phyloP scores from a whole-genome alignment of 2,888 invertebrate species.

The Philonicus albiceps region DNA sequence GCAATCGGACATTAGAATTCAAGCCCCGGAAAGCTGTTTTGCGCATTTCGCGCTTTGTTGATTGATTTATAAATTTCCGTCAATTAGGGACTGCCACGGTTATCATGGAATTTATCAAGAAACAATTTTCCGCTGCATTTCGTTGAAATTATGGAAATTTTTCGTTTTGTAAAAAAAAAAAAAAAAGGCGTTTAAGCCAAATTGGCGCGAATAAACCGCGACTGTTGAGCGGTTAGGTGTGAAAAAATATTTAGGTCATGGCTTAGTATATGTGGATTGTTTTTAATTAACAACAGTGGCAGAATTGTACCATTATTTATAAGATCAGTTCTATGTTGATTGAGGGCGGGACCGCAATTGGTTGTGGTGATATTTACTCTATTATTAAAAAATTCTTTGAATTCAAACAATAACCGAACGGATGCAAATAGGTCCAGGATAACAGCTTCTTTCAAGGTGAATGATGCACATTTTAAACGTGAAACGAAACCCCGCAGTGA shows the following conservation, averaged over 20 bases:
- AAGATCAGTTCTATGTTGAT: neutral
- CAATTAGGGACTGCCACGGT: constrained; percentile 25
- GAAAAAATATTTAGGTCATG: constrained; percentile 17
- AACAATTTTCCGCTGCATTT: constrained; percentile 23
- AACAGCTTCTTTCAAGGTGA: neutral
- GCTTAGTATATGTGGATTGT: neutral
- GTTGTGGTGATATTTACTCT: neutral
- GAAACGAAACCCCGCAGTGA: neutral
- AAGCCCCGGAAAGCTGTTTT: neutral
- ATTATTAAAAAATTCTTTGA: neutral
- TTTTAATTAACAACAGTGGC: neutral
- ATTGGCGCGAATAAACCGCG: neutral
- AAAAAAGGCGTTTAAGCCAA: neutral
- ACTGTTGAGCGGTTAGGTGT: neutral
- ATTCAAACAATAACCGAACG: neutral
- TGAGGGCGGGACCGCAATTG: neutral
- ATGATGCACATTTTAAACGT: neutral
- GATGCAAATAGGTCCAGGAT: neutral
- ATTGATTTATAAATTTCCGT: constrained; percentile 38
- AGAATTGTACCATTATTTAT: constrained; percentile 2
- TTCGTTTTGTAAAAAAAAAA: neutral
- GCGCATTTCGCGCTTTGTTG: constrained; percentile 8
- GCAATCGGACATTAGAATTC: neutral
- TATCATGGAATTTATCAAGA: constrained; percentile 7
- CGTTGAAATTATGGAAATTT: constrained; percentile 18